A percentile compares a stretch with the other conserved stretches of the same genome.
Evolutionary conservation across 2,113 vertebrate genomes (phyloP).

Genomic region (Brachirus orientalis): DNA sequence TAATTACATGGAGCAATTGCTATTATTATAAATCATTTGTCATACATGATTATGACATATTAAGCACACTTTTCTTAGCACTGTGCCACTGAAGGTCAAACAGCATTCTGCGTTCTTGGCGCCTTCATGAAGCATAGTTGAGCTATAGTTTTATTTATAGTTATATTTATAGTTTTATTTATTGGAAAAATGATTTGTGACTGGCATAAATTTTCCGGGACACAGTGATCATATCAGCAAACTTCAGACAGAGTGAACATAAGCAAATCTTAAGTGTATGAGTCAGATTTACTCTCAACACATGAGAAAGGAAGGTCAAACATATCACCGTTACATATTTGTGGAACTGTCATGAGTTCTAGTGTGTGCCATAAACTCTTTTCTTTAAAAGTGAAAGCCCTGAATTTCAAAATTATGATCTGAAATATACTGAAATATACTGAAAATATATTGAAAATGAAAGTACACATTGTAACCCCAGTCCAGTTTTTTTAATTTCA

Average conservation of each 20-base stretch:
- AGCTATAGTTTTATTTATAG: no score
- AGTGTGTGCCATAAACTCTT: no score
- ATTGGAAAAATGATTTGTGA: conserved; percentile 28
- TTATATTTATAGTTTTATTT: no score
- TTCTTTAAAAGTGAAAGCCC: no score
- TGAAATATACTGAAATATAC: no score
- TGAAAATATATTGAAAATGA: no score
- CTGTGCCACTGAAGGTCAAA: conserved; percentile 6
- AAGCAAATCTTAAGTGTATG: neutral
- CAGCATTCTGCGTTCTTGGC: no score
- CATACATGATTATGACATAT: neutral
- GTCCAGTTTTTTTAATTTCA: neutral
- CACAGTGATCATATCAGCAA: conserved; percentile 5
- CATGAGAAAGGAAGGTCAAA: conserved; percentile 11
- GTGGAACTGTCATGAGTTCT: no score
- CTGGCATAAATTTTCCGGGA: conserved; percentile 29
- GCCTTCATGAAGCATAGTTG: conserved; percentile 2
- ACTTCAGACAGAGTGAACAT: conserved; percentile 4
- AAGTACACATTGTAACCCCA: neutral
- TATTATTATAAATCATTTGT: conserved; percentile 44
- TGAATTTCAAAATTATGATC: no score
- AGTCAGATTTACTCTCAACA: neutral
- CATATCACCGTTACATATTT: neutral
- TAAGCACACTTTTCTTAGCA: conserved; percentile 2
- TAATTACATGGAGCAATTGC: conserved; percentile 31